phyloP scores from a whole-genome alignment of 2,888 invertebrate genomes.

The Dolomedes plantarius region DNA sequence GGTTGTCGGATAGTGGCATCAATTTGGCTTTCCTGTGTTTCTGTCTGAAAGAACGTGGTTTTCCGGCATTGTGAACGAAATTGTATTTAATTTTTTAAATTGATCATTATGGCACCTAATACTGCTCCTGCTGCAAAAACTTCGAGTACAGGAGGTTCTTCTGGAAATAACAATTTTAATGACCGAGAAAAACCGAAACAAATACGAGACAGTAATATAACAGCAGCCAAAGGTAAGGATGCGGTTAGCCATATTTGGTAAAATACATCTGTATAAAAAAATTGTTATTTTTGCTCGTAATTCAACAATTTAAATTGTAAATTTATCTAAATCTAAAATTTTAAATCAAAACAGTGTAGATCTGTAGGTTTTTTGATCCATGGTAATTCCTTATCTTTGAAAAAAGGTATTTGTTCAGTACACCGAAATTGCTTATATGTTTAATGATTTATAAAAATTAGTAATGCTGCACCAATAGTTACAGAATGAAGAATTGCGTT shows the following conservation, averaged over 20 bases:
- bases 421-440: too few species aligned
- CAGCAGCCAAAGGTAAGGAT: constrained; percentile 95
- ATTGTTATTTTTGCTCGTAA: not conserved
- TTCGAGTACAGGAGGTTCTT: constrained; percentile 13
- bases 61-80: too few species aligned
- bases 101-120: constrained; percentile 40
- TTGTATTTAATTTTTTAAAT: not conserved
- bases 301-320: not conserved
- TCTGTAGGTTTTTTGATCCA: too few species aligned
- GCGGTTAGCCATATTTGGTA: constrained; percentile 27
- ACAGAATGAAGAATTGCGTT: too few species aligned
- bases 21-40: too few species aligned
- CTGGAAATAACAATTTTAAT: constrained; percentile 71
- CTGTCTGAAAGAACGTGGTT: not conserved
- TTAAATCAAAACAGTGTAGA: too few species aligned
- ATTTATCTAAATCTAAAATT: too few species aligned
- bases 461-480: too few species aligned
- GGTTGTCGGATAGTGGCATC: too few species aligned
- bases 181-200: constrained; percentile 89
- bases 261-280: constrained; percentile 21
- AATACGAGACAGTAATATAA: constrained; percentile 95
- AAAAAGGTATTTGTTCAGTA: too few species aligned
- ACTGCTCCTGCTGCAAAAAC: constrained; percentile 21
- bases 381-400: too few species aligned
- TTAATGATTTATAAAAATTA: too few species aligned